Evolutionary conservation across 1,140 invertebrate species (phyloP).

Genomic region (Nebria ingens): DNA sequence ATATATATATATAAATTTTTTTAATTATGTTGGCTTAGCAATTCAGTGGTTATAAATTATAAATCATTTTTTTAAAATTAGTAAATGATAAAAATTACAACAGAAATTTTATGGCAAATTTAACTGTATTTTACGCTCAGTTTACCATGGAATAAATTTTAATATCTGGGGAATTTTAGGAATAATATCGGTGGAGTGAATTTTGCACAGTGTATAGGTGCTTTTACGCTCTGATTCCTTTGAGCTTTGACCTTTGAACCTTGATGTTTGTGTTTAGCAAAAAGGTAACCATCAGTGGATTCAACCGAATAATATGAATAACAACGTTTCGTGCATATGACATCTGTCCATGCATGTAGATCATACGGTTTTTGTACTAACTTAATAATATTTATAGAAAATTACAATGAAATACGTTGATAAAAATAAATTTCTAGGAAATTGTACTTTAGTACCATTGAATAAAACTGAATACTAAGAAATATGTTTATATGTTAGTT

Average conservation of each 20-base stretch:
- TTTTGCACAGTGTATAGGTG: not conserved
- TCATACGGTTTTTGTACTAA: not conserved
- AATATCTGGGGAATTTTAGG: not conserved
- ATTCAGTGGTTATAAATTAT: no score
- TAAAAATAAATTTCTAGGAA: not conserved
- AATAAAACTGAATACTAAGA: not conserved
- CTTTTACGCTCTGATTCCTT: not conserved
- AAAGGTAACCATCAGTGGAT: no score
- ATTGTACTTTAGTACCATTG: not conserved
- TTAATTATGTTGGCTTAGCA: no score
- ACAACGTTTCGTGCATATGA: not conserved
- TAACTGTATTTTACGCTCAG: no score
- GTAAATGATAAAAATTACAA: no score
- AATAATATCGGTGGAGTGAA: not conserved
- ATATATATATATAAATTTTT: no score
- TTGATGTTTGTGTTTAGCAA: no score
- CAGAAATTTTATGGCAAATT: no score
- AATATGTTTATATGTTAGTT: no score
- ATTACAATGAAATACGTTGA: not conserved
- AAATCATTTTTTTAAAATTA: no score
- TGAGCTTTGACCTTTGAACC: constrained; percentile 5
- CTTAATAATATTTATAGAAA: not conserved
- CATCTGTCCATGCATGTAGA: not conserved
- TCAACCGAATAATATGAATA: not conserved
- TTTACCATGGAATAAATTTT: no score